Percentiles rank a stretch among this genome's conserved stretches.
Evolutionary conservation across 2,113 vertebrate species (phyloP).

Genomic region (Ictalurus punctatus): DNA sequence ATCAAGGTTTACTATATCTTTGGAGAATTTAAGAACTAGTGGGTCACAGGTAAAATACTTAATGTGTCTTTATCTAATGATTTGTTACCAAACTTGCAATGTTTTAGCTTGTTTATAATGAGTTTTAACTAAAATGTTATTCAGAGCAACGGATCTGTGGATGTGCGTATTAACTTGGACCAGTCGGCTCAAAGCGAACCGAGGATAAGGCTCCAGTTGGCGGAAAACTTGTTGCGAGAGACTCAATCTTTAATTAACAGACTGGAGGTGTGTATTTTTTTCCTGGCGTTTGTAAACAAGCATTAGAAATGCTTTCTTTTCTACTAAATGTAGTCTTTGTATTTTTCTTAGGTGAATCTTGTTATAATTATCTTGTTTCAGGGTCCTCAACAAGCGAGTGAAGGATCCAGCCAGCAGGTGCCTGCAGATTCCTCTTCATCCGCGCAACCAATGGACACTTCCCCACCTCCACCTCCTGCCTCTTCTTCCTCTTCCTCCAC

Average conservation of each 20-base stretch:
- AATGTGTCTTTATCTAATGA: background rate
- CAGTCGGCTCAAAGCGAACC: constrained; percentile 84
- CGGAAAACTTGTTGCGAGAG: constrained; percentile 86
- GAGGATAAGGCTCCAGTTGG: constrained; percentile 83
- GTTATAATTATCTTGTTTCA: constrained; percentile 40
- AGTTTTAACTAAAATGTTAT: background rate
- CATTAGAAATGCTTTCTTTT: background rate
- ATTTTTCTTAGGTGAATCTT: background rate
- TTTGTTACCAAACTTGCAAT: background rate
- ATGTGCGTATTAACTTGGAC: constrained; percentile 90
- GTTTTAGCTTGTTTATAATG: background rate
- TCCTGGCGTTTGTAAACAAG: background rate
- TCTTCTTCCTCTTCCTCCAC: constrained; percentile 58
- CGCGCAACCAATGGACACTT: constrained; percentile 59
- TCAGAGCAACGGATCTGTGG: constrained; percentile 81
- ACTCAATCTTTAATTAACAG: constrained; percentile 79
- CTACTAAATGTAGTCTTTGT: background rate
- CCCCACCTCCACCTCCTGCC: constrained; percentile 38
- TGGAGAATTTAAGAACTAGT: background rate
- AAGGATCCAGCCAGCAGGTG: constrained; percentile 63
- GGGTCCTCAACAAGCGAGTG: constrained; percentile 55
- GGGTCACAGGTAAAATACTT: background rate
- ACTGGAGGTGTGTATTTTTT: constrained; percentile 76
- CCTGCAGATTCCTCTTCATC: constrained; percentile 50
- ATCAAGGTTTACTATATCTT: background rate